Evolutionary conservation across 2,888 invertebrate species (phyloP), one percentile per base, ranked within the genome.

Genomic region (Megaustenia siamemsis): DNA sequence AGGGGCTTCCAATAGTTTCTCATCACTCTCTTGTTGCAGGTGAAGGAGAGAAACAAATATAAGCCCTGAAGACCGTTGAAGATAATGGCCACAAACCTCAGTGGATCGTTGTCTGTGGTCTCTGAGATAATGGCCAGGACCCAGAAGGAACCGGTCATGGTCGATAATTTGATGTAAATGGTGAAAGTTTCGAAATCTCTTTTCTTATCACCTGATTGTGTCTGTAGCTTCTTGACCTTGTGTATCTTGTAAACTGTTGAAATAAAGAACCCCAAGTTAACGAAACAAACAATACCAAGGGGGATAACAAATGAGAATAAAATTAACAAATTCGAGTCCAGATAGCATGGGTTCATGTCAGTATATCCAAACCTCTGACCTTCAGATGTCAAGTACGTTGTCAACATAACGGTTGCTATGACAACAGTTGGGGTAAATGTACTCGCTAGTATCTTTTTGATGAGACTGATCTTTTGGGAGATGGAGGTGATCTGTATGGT

Each of bases 101-200:
- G 66, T 6, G 80, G 80, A 56, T 84, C 53, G 53, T 75, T 80
- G 35, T 71, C 66, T 0, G 49, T 32, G 10, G 60, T 75, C 60
- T 84, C 84, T 15, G 75, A 56, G 32, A 84, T 38, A 53, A 84
- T 38, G 10, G 73, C 1, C 0, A 84, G 15, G 12, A 80, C 8
- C 84, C 84, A 84, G 66, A 84, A 84, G 3, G 45, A 28, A 32
- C 84, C 84, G 1, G 84, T 84, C 49, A 84, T 73, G 18, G 80
- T 40, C 12, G 84, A 84, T n/a, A 84, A 45, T 49, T 84, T 84
- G 32, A 84, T 32, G 43, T 84, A 84, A 38, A 84, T 75, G 75
- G 75, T 75, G 0, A 84, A 40, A 43, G 80, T 66, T 2, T 66
- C 32, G 3, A 24, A 63, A 10, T 84, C 80, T 24, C 35, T 53